Percentiles rank a stretch among this genome's conserved stretches.
phyloP scores from a whole-genome alignment of 53 echinoderm and acorn worm genomes.

The Echinometra lucunter region DNA sequence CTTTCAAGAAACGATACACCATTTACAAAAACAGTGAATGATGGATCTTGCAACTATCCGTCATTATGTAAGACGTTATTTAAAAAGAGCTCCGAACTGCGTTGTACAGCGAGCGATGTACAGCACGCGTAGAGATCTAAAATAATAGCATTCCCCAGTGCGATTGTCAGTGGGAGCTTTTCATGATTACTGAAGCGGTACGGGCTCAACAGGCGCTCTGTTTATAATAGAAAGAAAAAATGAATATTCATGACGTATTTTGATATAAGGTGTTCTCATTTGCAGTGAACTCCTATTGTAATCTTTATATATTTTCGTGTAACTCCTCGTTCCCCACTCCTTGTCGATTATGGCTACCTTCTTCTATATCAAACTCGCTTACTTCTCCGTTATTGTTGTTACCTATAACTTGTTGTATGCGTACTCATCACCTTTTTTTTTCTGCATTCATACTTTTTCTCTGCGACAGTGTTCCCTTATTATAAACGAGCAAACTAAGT shows the following conservation, averaged over 20 bases:
- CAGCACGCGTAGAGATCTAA: background rate
- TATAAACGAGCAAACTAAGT: no score
- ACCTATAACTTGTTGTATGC: background rate
- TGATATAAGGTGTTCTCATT: background rate
- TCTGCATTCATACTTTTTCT: background rate
- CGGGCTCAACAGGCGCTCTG: background rate
- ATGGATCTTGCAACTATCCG: background rate
- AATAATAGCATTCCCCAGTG: background rate
- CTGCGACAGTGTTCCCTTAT: no score
- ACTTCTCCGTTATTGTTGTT: background rate
- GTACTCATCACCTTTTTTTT: background rate
- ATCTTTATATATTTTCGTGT: background rate
- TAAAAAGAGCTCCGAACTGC: background rate
- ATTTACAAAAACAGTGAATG: background rate
- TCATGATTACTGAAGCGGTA: slow-evolving; percentile 8
- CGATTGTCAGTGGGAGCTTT: background rate
- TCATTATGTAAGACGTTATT: slow-evolving; percentile 35
- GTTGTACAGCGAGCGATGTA: slow-evolving; percentile 11
- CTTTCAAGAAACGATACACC: background rate
- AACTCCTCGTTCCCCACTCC: background rate
- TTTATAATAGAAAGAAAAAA: background rate
- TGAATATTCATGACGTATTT: background rate
- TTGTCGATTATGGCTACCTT: background rate
- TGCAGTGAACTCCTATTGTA: background rate
- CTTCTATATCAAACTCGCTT: background rate